A percentile compares a stretch with the other conserved stretches of the same genome.
Conservation (phyloP, 2,113 vertebrate genomes). For the Odontesthes bonariensis region DNA sequence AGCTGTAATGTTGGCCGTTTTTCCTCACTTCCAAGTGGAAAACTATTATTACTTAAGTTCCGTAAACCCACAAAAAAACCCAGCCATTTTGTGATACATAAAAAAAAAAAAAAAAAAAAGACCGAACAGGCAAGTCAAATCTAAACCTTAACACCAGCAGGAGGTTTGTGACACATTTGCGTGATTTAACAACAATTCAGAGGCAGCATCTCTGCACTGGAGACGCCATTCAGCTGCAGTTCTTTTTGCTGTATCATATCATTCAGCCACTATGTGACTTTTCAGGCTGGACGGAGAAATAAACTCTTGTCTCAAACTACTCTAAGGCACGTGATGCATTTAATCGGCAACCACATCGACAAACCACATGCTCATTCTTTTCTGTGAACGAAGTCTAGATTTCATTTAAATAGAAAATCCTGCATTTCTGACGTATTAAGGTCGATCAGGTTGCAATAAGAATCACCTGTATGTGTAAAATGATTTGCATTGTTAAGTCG, state of each 20-base stretch:
- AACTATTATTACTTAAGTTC: too few species aligned
- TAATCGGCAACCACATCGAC: neutral
- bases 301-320: neutral
- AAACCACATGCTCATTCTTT: constrained; percentile 1
- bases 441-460: neutral
- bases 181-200: neutral
- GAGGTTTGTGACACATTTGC: neutral
- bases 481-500: neutral
- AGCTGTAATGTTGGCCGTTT: constrained; percentile 13
- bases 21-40: too few species aligned
- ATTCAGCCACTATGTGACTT: neutral
- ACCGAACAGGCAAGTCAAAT: neutral
- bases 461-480: neutral
- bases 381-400: neutral
- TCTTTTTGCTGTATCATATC: neutral
- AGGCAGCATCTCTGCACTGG: neutral
- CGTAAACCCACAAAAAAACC: neutral
- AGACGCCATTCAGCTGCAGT: neutral
- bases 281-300: neutral
- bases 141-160: neutral
- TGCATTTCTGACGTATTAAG: neutral
- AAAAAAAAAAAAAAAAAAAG: neutral
- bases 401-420: neutral
- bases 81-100: too few species aligned
- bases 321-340: neutral